Percentiles rank a stretch among this genome's conserved stretches.
Evolutionary conservation across 2,113 vertebrate genomes (phyloP).

Genomic region (Catharus bicknelli): DNA sequence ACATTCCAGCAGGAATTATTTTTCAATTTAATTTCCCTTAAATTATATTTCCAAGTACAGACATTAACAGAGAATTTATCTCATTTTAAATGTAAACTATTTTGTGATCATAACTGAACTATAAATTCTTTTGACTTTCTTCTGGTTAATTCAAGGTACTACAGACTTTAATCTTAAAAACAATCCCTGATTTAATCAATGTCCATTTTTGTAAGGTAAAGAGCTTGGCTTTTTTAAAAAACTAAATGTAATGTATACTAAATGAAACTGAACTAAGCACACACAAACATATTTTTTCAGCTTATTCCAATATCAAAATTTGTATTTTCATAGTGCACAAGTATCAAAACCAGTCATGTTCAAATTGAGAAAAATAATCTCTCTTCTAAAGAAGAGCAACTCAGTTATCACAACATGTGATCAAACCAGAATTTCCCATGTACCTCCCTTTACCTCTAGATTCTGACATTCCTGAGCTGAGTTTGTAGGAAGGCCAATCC

Average conservation of each 20-base stretch:
- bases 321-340: background rate
- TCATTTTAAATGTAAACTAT: background rate
- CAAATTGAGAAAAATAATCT: background rate
- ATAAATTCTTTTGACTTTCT: background rate
- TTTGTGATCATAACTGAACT: background rate
- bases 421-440: background rate
- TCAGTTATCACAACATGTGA: background rate
- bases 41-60: background rate
- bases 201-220: background rate
- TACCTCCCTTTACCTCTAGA: constrained; percentile 76
- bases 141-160: background rate
- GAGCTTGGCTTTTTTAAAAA: background rate
- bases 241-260: background rate
- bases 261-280: background rate
- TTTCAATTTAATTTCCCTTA: background rate
- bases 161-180: background rate
- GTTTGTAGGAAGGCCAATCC: constrained; percentile 87
- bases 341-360: background rate
- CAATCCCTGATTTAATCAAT: background rate
- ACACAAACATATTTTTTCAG: background rate
- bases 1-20: background rate
- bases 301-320: background rate
- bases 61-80: background rate
- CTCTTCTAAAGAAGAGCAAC: background rate
- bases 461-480: constrained; percentile 88